Percentiles rank a stretch among this genome's conserved stretches.
phyloP scores from a whole-genome alignment of 2,113 vertebrate genomes.

The Sturnus vulgaris region DNA sequence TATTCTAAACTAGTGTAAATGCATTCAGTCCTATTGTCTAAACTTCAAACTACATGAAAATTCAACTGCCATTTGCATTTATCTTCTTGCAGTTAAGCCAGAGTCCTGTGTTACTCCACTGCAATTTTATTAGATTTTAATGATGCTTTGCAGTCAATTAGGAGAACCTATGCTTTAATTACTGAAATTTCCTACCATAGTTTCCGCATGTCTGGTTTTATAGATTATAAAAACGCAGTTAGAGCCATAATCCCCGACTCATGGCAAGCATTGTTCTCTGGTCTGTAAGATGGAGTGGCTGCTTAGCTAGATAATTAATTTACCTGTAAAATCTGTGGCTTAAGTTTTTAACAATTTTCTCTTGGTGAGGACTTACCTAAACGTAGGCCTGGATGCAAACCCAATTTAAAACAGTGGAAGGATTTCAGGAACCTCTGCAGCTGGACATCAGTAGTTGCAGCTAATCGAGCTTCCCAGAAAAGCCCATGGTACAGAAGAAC shows the following conservation, averaged over 20 bases:
- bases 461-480: not conserved
- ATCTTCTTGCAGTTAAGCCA: conserved; percentile 26
- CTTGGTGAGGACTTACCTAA: conserved; percentile 7
- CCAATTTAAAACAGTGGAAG: not conserved
- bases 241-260: conserved; percentile 23
- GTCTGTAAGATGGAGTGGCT: conserved; percentile 4
- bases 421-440: conserved; percentile 18
- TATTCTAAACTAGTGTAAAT: not conserved
- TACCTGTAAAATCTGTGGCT: conserved; percentile 26
- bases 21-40: not conserved
- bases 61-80: conserved; percentile 30
- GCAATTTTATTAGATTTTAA: conserved; percentile 57
- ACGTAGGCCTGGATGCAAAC: not conserved
- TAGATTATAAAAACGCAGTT: conserved; percentile 51
- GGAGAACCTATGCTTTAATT: conserved; percentile 53
- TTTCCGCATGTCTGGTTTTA: conserved; percentile 62
- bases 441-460: not conserved
- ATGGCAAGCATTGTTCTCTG: conserved; percentile 45
- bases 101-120: conserved; percentile 10
- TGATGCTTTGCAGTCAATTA: conserved; percentile 59
- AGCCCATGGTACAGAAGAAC: not conserved
- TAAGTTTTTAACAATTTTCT: conserved; percentile 25
- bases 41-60: not conserved
- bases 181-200: conserved; percentile 53
- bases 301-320: conserved; percentile 35